Evolutionary conservation across 2,888 invertebrate genomes (phyloP).

Genomic region (Bembecia ichneumoniformis): DNA sequence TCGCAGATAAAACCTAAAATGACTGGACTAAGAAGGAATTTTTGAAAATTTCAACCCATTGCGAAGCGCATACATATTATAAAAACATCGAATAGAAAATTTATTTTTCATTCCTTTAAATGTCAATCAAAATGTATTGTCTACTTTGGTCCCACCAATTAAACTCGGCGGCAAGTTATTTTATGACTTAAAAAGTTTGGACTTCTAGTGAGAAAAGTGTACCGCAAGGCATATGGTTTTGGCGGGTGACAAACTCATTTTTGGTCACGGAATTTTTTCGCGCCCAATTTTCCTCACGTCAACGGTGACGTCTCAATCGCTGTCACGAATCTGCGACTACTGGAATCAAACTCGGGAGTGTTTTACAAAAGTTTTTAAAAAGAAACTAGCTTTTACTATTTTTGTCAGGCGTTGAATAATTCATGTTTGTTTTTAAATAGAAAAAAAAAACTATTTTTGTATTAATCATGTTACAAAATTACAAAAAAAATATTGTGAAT

Average conservation of each 20-base stretch:
- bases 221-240: conserved; percentile 49
- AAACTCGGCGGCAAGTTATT: conserved; percentile 15
- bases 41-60: too few relatives aligned
- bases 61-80: too few relatives aligned
- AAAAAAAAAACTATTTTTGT: too few relatives aligned
- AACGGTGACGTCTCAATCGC: conserved; percentile 59
- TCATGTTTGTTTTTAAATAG: too few relatives aligned
- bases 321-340: conserved; percentile 12
- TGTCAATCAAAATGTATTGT: background rate
- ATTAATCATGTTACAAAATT: too few relatives aligned
- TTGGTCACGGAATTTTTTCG: conserved; percentile 55
- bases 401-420: too few relatives aligned
- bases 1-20: too few relatives aligned
- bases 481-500: too few relatives aligned
- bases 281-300: conserved; percentile 62
- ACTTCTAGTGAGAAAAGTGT: conserved; percentile 47
- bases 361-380: background rate
- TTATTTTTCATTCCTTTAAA: background rate
- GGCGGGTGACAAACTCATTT: conserved; percentile 47
- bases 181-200: conserved; percentile 29
- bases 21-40: too few relatives aligned
- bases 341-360: background rate
- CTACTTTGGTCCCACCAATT: conserved; percentile 12
- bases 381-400: too few relatives aligned
- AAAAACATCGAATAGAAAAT: too few relatives aligned